Evolutionary conservation across 2,113 vertebrate genomes (phyloP).

Genomic region (Prochilodus magdalenae): DNA sequence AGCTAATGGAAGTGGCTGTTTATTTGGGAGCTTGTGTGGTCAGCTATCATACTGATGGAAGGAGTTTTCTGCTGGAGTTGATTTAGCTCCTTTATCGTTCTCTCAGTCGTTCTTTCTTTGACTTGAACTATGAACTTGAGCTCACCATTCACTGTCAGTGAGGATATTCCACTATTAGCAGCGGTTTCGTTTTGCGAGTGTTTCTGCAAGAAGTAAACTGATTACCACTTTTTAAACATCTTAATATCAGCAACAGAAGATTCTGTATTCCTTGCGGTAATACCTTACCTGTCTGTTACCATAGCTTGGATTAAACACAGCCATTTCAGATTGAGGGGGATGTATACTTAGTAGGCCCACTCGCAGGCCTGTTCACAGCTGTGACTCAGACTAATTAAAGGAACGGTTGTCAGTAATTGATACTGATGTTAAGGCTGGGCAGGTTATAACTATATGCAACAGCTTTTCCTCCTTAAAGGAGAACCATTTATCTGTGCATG

Average conservation of each 20-base stretch:
- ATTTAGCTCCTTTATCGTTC: background rate
- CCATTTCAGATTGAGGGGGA: background rate
- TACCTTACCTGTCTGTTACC: background rate
- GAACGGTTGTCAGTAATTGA: background rate
- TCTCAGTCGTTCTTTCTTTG: background rate
- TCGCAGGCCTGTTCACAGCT: background rate
- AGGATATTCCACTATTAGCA: background rate
- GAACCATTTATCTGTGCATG: too few species aligned
- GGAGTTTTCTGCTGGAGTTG: background rate
- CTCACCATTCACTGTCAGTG: background rate
- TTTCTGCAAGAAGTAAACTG: background rate
- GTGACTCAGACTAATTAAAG: too few species aligned
- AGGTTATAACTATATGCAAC: too few species aligned
- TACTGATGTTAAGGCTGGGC: background rate
- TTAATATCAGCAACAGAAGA: too few species aligned
- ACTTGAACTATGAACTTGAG: too few species aligned
- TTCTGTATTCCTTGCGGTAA: background rate
- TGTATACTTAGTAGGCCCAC: too few species aligned
- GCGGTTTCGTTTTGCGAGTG: background rate
- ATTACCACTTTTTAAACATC: too few species aligned
- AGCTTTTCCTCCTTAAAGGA: too few species aligned
- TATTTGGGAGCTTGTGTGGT: background rate
- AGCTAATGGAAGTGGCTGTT: slow-evolving; percentile 5
- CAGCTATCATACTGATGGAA: background rate
- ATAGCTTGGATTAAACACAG: background rate